Evolutionary conservation across 1,140 invertebrate genomes (phyloP).

Genomic region (Bombyx mori): DNA sequence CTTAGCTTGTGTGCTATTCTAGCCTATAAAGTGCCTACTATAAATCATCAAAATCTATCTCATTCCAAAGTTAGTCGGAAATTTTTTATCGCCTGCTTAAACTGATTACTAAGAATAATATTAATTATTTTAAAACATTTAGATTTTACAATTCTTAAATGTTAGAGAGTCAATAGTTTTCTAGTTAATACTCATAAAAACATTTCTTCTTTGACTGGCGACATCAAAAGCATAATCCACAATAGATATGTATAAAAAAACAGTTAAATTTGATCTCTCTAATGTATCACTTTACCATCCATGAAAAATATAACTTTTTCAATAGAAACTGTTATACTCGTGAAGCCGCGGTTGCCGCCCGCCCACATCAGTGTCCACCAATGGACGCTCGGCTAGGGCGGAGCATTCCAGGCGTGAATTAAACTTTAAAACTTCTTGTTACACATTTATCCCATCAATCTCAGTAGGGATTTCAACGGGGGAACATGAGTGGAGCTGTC

Average conservation of each 20-base stretch:
- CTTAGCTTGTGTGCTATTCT: too few relatives aligned
- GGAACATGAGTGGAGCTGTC: conserved; percentile 26
- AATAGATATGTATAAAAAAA: conserved; percentile 5
- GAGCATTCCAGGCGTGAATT: conserved; percentile 23
- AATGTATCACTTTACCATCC: conserved; percentile 39
- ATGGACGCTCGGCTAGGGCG: conserved; percentile 30
- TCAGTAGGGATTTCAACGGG: conserved; percentile 45
- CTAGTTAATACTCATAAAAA: too few relatives aligned
- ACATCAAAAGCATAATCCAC: conserved; percentile 12
- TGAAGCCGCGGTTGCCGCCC: conserved; percentile 18
- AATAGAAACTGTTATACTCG: conserved; percentile 6
- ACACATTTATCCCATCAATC: conserved; percentile 38
- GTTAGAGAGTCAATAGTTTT: too few relatives aligned
- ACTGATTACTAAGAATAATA: too few relatives aligned
- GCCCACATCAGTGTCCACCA: conserved; percentile 29
- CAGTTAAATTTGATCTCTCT: conserved; percentile 15
- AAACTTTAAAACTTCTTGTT: conserved; percentile 32
- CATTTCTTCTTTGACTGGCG: conserved; percentile 13
- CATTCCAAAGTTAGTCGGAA: too few relatives aligned
- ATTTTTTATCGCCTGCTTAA: too few relatives aligned
- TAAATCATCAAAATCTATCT: too few relatives aligned
- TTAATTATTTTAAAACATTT: too few relatives aligned
- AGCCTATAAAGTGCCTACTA: too few relatives aligned
- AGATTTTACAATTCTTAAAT: too few relatives aligned
- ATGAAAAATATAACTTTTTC: conserved; percentile 29